Evolutionary conservation across 2,888 invertebrate species (phyloP), one percentile per base, ranked within the genome.

Genomic region (Oithona nana): DNA sequence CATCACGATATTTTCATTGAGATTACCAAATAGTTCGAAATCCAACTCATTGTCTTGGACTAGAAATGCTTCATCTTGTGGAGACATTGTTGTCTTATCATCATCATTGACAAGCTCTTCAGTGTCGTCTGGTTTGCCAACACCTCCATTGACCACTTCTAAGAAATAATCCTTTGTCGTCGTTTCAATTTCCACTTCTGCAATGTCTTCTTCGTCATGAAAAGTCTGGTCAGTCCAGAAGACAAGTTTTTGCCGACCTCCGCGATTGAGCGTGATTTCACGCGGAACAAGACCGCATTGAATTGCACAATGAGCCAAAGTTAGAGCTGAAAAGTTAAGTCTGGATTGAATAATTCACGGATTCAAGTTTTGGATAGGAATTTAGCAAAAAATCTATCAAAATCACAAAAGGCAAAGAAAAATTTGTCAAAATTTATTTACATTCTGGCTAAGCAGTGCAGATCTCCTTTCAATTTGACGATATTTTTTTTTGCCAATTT

Each of bases 121-220:
- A 11, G 6, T 16, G 6, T 39, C 16, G 39, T 11, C 39, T 4
- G 54, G 54, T 54, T 24, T 54, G 54, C 24, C n/a, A 20, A 56
- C 11, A 1, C 57, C 57, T 16, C 30, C 57, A 57, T 57, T 57
- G 57, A 57, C 57, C n/a, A 31, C 57, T 20, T 57, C 57, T 26
- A 57, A 31, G 28, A 57, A 57, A 22, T 22, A 31, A 20, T 57
- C 57, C 26, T 24, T 28, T 30, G 57, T 20, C 16, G 57, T 31
- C 24, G 57, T 22, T 2, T 22, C 13, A 24, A 24, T 16, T 20
- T 13, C 54, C 16, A 20, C 24, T 3, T 20, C 22, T 20, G 16
- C 3, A 1, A 16, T 2, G 13, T 24, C 26, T 6, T 16, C 20
- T 20, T 2, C 13, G n/a, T 20, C 31, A 16, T 57, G 16, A 39